These are phyloP conservation scores for Melanophora roralis DNA, from an alignment of 2,888 invertebrate species.

Conservation along the genomic window DNA sequence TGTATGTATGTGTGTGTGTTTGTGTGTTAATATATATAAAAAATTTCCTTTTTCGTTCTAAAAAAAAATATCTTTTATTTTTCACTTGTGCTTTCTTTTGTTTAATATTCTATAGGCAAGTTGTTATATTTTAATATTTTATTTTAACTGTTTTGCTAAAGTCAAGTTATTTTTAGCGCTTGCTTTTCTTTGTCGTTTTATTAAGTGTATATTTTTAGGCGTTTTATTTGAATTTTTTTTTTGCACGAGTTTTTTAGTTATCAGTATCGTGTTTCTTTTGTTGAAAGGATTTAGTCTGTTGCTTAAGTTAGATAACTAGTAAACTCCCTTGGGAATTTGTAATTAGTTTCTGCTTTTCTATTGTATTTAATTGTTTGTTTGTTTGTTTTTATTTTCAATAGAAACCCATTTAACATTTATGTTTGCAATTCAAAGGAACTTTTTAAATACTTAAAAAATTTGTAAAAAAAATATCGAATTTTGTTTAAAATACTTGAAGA, in stretches of 20 bases:
- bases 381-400: not conserved
- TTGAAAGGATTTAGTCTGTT: conserved; percentile 4
- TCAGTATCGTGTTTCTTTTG: not conserved
- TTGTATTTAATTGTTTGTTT: conserved; percentile 2
- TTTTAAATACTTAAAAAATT: conserved; percentile 15
- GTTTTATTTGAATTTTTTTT: conserved; percentile 15
- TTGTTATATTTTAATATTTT: too few species aligned
- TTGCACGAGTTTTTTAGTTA: not conserved
- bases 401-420: not conserved
- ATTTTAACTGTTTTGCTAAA: not conserved
- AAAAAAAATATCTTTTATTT: not conserved
- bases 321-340: conserved; percentile 25
- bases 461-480: too few species aligned
- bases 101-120: too few species aligned
- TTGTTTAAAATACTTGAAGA: too few species aligned
- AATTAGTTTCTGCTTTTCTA: too few species aligned
- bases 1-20: not conserved
- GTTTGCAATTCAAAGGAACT: conserved; percentile 23
- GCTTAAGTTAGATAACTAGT: conserved; percentile 36
- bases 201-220: conserved; percentile 38
- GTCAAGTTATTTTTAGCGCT: not conserved
- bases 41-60: not conserved
- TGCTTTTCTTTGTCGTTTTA: not conserved
- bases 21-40: not conserved
- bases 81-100: conserved; percentile 5